A percentile compares a stretch with the other conserved stretches of the same genome.
These are phyloP conservation scores for Pitangus sulphuratus DNA, from an alignment of 2,797 vertebrate species.

Conservation along the genomic window DNA sequence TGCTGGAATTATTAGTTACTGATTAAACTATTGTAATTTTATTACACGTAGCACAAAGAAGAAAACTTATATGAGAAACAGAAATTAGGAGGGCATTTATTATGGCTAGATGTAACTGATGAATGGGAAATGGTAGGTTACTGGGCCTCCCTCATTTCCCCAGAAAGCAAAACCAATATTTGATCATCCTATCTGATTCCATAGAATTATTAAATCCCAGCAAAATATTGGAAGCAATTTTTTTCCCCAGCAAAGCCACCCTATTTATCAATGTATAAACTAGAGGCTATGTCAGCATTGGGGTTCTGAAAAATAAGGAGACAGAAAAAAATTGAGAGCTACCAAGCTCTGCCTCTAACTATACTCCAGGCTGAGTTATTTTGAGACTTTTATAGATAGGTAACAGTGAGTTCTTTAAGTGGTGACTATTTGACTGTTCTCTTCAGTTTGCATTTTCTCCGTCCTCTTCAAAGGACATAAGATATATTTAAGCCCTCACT, in stretches of 20 bases:
- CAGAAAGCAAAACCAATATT: not conserved
- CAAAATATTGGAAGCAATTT: not conserved
- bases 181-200: not conserved
- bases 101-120: not conserved
- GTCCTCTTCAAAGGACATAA: not conserved
- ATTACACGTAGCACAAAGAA: not conserved
- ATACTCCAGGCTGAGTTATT: not conserved
- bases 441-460: not conserved
- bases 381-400: not conserved
- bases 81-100: not conserved
- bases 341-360: not conserved
- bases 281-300: not conserved
- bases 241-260: not conserved
- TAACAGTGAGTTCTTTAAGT: not conserved
- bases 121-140: not conserved
- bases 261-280: not conserved
- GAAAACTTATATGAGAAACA: not conserved
- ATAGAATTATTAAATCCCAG: not conserved
- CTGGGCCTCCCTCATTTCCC: not conserved
- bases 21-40: constrained; percentile 9
- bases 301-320: not conserved
- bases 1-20: not conserved
- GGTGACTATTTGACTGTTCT: not conserved
- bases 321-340: not conserved
- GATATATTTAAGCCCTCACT: not conserved